phyloP scores from a whole-genome alignment of 2,888 invertebrate genomes.

The Hetaerina titia region DNA sequence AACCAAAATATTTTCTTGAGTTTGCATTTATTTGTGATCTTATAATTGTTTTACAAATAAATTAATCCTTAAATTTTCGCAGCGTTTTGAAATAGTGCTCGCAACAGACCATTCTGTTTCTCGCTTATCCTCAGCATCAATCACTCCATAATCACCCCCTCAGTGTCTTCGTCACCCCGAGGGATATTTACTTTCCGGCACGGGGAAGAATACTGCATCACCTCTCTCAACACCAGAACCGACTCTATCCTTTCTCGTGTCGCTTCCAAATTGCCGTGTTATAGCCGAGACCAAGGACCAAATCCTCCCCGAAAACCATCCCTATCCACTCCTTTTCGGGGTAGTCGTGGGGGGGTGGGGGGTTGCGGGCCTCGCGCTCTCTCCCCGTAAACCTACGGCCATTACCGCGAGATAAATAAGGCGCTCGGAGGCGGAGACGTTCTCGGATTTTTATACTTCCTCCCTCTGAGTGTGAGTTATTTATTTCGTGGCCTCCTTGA shows the following conservation, averaged over 20 bases:
- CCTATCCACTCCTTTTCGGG: background rate
- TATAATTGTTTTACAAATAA: background rate
- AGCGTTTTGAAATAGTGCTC: background rate
- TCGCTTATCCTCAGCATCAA: background rate
- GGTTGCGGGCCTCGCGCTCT: background rate
- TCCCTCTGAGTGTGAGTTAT: background rate
- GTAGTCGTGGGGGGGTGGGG: too few species aligned
- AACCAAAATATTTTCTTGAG: too few species aligned
- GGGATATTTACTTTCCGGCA: conserved; percentile 5
- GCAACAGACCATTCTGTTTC: background rate
- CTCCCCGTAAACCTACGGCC: background rate
- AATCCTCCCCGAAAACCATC: background rate
- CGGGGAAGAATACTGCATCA: background rate
- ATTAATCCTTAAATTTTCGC: background rate
- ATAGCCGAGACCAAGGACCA: conserved; percentile 17
- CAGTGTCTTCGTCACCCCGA: conserved; percentile 2
- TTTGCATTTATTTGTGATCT: background rate
- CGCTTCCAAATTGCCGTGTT: conserved; percentile 22
- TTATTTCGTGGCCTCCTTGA: background rate
- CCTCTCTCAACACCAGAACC: background rate
- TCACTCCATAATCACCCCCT: background rate
- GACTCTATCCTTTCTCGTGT: conserved; percentile 14
- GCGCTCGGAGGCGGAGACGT: background rate
- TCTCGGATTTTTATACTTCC: conserved; percentile 7
- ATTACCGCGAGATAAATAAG: conserved; percentile 21